phyloP scores from a whole-genome alignment of 1,140 invertebrate genomes.

The Orchesella cincta region DNA sequence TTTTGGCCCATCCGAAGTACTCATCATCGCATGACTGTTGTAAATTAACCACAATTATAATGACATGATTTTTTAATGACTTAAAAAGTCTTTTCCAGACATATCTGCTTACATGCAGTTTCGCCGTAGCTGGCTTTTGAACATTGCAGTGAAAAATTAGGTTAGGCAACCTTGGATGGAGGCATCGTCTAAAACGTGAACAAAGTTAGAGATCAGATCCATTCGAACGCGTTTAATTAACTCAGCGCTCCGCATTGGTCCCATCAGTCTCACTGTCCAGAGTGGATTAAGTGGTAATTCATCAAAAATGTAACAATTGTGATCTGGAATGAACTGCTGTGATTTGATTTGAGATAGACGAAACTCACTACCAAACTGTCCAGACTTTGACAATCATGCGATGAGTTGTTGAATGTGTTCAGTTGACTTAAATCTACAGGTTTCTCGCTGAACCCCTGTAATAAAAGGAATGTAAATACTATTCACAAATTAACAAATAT shows the following conservation, averaged over 20 bases:
- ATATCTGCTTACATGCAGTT: slow-evolving; percentile 32
- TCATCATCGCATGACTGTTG: slow-evolving; percentile 76
- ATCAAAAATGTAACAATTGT: slow-evolving; percentile 56
- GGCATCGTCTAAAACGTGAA: slow-evolving; percentile 69
- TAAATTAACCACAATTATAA: too few species aligned
- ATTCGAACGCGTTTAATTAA: slow-evolving; percentile 74
- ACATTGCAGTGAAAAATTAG: slow-evolving; percentile 97
- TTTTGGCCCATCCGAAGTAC: slow-evolving; percentile 92
- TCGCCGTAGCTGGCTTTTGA: slow-evolving; percentile 78
- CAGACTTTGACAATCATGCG: too few species aligned
- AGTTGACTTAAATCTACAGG: slow-evolving; percentile 63
- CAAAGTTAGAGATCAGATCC: slow-evolving; percentile 84
- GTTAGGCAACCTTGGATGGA: slow-evolving; percentile 77
- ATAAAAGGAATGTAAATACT: too few species aligned
- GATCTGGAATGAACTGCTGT: slow-evolving; percentile 39
- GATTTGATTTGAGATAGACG: too few species aligned
- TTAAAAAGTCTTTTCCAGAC: too few species aligned
- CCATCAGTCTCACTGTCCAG: slow-evolving; percentile 81
- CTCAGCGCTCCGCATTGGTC: slow-evolving; percentile 77
- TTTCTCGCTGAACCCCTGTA: slow-evolving; percentile 78
- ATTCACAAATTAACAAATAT: too few species aligned
- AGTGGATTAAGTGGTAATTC: slow-evolving; percentile 87
- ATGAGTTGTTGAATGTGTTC: too few species aligned
- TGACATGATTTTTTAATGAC: slow-evolving; percentile 21
- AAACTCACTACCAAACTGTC: too few species aligned